Base-by-base conservation (phyloP, 2,797 vertebrate species). In the Hippocampus kuda region DNA sequence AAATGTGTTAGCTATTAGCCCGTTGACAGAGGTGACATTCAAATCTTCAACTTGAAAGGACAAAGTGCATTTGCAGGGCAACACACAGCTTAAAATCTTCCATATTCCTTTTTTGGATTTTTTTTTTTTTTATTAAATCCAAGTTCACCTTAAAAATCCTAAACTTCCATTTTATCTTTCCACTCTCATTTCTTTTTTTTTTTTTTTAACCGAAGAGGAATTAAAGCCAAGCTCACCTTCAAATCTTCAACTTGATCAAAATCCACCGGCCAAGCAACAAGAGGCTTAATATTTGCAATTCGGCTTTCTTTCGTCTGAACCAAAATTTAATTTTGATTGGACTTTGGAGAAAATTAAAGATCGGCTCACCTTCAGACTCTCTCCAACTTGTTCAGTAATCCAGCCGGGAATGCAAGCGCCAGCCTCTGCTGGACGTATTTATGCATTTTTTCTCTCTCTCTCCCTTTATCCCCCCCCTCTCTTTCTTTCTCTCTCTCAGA, bases 361-460 rank as follows among this genome's bases (percentile, higher is more conserved):
- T 13, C 18, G 41, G 34, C 63, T 65, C 63, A 65, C 63, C 63
- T 65, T 24, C 24, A 65, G 22, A 27, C 74, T 77, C 60, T 57
- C 82, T 83, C 85, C 79, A 86, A 88, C 84, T 84, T 85, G 81
- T 79, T 75, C 73, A 77, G 77, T 69, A 84, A 83, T 87, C 87
- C 86, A 91, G 86, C 83, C 88, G 89, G 88, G 72, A 87, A 85
- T 86, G 59, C 30, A 15, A 18, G 83, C 82, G 83, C 86, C 84
- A 90, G 86, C 76, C 85, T 89, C 81, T 64, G 77, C 79, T 71
- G 82, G 86, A 84, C 90, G 82, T 85, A 89, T 89, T 89, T 89
- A 89, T 90, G 89, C 76, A 65, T 74, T 30, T 66, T 67, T 78
- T 67, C 77, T 59, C 75, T 67, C 76, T 41, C 72, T 54, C 60